A percentile compares a stretch with the other conserved stretches of the same genome.
These are phyloP conservation scores for Sympetrum striolatum DNA, from an alignment of 2,888 invertebrate species.

Conservation along the genomic window DNA sequence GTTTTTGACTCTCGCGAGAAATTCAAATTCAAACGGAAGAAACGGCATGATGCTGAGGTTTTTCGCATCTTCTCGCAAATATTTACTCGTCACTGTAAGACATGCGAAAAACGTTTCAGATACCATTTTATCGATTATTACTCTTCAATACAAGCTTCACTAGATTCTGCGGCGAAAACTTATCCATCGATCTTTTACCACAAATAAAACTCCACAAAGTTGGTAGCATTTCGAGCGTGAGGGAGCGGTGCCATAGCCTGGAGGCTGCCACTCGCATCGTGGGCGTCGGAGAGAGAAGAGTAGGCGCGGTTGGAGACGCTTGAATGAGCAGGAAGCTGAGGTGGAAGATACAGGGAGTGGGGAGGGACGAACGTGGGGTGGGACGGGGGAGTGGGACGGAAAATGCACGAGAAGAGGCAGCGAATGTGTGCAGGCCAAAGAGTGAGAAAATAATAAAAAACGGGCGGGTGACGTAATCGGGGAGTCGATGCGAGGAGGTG, in stretches of 20 bases:
- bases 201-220: slow-evolving; percentile 13
- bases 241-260: slow-evolving; percentile 32
- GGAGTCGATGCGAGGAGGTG: not conserved
- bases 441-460: not conserved
- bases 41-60: no score
- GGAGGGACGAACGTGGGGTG: not conserved
- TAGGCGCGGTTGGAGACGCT: slow-evolving; percentile 42
- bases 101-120: no score
- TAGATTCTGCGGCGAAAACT: not conserved
- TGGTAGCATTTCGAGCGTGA: slow-evolving; percentile 22
- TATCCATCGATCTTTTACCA: not conserved
- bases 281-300: not conserved
- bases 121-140: no score
- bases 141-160: no score
- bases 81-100: no score
- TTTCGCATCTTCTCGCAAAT: no score
- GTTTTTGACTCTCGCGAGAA: no score
- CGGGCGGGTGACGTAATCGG: slow-evolving; percentile 18
- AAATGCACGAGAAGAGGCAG: not conserved
- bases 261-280: not conserved
- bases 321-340: slow-evolving; percentile 39
- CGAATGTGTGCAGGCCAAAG: not conserved
- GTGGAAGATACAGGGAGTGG: not conserved
- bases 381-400: not conserved
- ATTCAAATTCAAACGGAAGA: no score